Conservation (phyloP, 1,140 invertebrate genomes). For the Danaus melanippus region DNA sequence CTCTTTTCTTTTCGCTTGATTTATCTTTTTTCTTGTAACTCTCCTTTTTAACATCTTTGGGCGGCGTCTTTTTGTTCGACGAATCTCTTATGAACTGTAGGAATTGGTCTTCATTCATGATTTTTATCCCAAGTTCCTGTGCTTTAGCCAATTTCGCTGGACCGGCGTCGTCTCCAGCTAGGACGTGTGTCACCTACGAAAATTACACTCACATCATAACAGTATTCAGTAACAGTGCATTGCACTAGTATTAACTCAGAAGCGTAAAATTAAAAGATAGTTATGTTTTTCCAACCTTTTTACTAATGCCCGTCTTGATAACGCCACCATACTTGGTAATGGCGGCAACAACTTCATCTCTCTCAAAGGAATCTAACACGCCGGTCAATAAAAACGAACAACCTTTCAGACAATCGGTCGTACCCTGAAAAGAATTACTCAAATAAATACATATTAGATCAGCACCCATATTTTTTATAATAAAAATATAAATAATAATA, state of each 20-base stretch:
- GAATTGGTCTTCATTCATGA: conserved; percentile 88
- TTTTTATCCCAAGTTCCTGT: conserved; percentile 77
- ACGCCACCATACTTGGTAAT: conserved; percentile 88
- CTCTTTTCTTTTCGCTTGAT: conserved; percentile 9
- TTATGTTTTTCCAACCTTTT: conserved; percentile 68
- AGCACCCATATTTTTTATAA: neutral
- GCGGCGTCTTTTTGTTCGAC: conserved; percentile 20
- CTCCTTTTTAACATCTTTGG: conserved; percentile 22
- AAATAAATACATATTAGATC: neutral
- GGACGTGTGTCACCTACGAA: conserved; percentile 81
- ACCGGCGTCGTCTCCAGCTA: conserved; percentile 89
- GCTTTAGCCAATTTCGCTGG: conserved; percentile 88
- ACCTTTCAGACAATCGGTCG: conserved; percentile 81
- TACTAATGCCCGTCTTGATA: conserved; percentile 81
- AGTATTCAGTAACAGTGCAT: too few relatives aligned
- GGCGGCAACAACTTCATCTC: conserved; percentile 82
- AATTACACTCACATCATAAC: neutral
- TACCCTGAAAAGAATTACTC: conserved; percentile 73
- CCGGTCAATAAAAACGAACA: conserved; percentile 90
- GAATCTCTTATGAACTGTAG: conserved; percentile 80
- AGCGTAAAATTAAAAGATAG: conserved; percentile 3
- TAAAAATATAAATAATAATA: neutral
- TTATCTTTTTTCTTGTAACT: conserved; percentile 21
- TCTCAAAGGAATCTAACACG: conserved; percentile 89
- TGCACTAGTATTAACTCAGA: neutral